Percentiles rank a stretch among this genome's conserved stretches.
Conservation (phyloP, 2,113 vertebrate genomes). For the Neofelis nebulosa region DNA sequence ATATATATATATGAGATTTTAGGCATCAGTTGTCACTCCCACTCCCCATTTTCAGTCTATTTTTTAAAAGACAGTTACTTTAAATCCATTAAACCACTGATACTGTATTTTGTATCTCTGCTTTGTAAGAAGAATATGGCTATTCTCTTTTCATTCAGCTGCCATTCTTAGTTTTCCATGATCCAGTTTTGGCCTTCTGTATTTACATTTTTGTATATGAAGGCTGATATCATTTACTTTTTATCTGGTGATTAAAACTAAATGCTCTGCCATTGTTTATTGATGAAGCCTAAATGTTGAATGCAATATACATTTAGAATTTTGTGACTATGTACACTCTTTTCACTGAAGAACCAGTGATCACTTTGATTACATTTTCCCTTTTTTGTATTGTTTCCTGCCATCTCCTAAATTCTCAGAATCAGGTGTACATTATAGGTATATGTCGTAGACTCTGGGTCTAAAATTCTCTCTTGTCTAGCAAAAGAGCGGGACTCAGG, state of each 20-base stretch:
- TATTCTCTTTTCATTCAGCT: background rate
- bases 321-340: fast-evolving
- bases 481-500: no score
- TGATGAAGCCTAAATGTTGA: background rate
- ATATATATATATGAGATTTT: background rate
- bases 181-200: background rate
- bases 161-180: background rate
- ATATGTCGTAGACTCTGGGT: background rate
- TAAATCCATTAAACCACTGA: background rate
- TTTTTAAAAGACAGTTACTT: background rate
- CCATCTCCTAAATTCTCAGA: background rate
- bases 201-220: background rate
- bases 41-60: background rate
- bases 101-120: background rate
- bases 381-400: background rate
- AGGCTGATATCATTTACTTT: background rate
- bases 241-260: background rate
- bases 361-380: background rate
- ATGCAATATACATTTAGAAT: background rate
- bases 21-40: background rate
- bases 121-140: background rate
- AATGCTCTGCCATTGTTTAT: background rate
- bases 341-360: background rate
- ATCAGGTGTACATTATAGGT: background rate
- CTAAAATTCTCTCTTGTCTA: no score